phyloP scores from a whole-genome alignment of 2,113 vertebrate genomes.

The Chamaea fasciata region DNA sequence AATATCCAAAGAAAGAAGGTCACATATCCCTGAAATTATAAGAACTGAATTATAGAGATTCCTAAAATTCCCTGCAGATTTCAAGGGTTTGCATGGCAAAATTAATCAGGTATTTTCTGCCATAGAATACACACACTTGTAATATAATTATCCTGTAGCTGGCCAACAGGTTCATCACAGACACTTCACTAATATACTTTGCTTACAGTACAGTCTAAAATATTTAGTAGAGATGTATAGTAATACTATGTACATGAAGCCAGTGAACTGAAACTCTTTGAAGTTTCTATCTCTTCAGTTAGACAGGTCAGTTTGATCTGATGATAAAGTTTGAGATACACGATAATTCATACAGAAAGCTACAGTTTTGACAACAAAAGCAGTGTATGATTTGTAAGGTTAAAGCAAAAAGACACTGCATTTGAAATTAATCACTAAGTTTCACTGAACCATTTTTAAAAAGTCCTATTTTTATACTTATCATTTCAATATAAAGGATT shows the following conservation, averaged over 20 bases:
- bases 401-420: not conserved
- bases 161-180: not conserved
- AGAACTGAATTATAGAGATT: not conserved
- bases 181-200: not conserved
- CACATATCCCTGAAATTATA: not conserved
- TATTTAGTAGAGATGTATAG: not conserved
- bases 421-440: not conserved
- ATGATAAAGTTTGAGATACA: not conserved
- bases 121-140: not conserved
- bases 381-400: not conserved
- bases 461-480: not conserved
- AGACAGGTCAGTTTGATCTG: not conserved
- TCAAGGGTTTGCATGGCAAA: not conserved
- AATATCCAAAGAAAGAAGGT: not conserved
- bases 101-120: not conserved
- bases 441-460: not conserved
- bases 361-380: not conserved
- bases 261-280: not conserved
- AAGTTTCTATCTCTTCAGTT: not conserved
- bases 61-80: not conserved
- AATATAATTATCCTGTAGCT: not conserved
- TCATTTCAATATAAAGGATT: not conserved
- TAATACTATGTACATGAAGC: not conserved
- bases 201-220: not conserved
- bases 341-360: rapidly evolving